Evolutionary conservation across 2,113 vertebrate species (phyloP), one percentile per base, ranked within the genome.

Genomic region (Petrocephalus microphthalmus): DNA sequence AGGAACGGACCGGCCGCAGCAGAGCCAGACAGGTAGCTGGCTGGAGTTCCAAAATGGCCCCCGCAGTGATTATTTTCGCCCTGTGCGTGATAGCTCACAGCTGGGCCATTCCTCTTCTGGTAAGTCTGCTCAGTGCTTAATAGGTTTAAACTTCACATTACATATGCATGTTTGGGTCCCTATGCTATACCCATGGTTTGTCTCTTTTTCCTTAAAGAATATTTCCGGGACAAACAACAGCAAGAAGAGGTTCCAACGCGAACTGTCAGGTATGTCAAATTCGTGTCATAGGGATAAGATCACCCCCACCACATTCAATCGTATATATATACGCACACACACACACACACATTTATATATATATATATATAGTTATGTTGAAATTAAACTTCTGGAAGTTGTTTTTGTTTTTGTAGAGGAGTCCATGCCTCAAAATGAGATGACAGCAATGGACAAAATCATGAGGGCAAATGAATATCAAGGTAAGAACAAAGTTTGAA

Each of bases 391-490:
- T 20, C n/a, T 74, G 13, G 49, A n/a, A n/a, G 25, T 67, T 67
- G n/a, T 29, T 29, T 67, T 19, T 52, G 1, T 29, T 89, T 88
- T 91, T 88, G 52, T 82, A 94, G 93, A 89, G 29, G 90, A 91
- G 60, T 90, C 78, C 15, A 82, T 89, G n/a, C 87, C 90, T 2
- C 49, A 83, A 7, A 89, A 42, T 20, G 91, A 92, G 45, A 89
- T 82, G 90, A 93, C 93, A 6, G 93, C 92, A 13, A 96, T 95
- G 95, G 95, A 95, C 88, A 92, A 92, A 87, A 96, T 96, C 60
- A 96, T 95, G 51, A 92, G 93, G 91, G 83, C 91, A 2, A 96
- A 95, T 88, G 94, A 94, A 89, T 88, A 91, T 5, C 91, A 93
- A 91, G 90, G 95, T 95, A 91, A 92, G 87, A 37, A 47, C 7